Percentiles rank a stretch among this genome's conserved stretches.
These are phyloP conservation scores for Porites cylindrica DNA, from an alignment of 92 coral and sea anemone genomes.

Conservation along the genomic window DNA sequence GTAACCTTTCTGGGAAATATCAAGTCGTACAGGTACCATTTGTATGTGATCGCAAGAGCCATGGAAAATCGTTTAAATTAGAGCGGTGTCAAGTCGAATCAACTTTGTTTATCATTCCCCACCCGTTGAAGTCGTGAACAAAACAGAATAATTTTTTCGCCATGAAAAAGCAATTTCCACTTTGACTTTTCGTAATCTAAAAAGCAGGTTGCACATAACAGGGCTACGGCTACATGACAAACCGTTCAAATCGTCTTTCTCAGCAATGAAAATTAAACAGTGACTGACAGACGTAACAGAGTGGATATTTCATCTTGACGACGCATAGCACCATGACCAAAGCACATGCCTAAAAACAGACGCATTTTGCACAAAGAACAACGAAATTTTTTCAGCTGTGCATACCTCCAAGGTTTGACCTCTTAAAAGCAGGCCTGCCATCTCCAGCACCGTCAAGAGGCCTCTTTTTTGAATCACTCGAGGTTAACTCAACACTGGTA, in stretches of 20 bases:
- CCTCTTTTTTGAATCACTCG: slow-evolving; percentile 94
- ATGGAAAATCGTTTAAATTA: slow-evolving; percentile 23
- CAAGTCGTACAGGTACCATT: background rate
- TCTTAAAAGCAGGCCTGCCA: slow-evolving; percentile 85
- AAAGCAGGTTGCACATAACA: background rate
- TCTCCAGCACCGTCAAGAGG: slow-evolving; percentile 91
- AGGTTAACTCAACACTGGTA: slow-evolving; percentile 75
- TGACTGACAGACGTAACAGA: slow-evolving; percentile 44
- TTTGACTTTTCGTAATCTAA: background rate
- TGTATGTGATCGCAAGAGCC: background rate
- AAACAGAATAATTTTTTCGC: slow-evolving; percentile 77
- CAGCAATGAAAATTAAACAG: background rate
- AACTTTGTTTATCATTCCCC: slow-evolving; percentile 73
- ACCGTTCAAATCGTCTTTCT: background rate
- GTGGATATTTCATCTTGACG: slow-evolving; percentile 24
- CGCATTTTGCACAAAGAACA: background rate
- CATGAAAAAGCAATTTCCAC: slow-evolving; percentile 56
- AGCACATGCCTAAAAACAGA: slow-evolving; percentile 3
- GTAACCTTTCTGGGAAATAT: background rate
- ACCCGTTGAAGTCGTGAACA: slow-evolving; percentile 59
- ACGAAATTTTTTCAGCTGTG: background rate
- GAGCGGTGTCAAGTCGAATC: slow-evolving; percentile 51
- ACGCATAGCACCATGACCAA: slow-evolving; percentile 36
- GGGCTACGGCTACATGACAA: background rate
- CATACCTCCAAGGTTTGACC: slow-evolving; percentile 98